Evolutionary conservation across 2,888 invertebrate species (phyloP).

Genomic region (Herminia tarsipennalis): DNA sequence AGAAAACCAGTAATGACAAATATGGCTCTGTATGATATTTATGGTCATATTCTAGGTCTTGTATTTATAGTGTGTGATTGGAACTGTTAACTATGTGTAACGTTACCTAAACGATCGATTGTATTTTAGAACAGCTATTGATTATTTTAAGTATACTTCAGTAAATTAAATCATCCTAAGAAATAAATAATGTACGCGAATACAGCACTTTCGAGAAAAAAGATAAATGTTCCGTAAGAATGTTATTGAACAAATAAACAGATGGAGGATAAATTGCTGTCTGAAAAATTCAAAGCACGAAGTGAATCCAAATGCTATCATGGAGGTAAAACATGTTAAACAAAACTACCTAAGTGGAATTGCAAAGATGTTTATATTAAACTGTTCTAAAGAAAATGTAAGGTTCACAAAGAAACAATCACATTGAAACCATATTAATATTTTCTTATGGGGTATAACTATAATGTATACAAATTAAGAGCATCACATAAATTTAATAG

Average conservation of each 20-base stretch:
- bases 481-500: too few relatives aligned
- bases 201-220: not conserved
- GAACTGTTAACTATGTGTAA: conserved; percentile 9
- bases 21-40: conserved; percentile 18
- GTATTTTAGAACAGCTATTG: conserved; percentile 5
- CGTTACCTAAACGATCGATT: conserved; percentile 7
- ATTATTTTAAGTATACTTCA: too few relatives aligned
- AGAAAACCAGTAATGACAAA: conserved; percentile 19
- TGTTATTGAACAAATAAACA: conserved; percentile 13
- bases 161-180: not conserved
- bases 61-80: conserved; percentile 18
- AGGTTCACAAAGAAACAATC: too few relatives aligned
- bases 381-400: not conserved
- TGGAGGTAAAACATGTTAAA: conserved; percentile 19
- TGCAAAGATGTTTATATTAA: conserved; percentile 2
- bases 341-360: conserved; percentile 14
- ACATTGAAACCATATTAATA: too few relatives aligned
- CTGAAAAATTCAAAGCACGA: conserved; percentile 25
- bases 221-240: conserved; percentile 8
- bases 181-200: not conserved
- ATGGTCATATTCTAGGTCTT: conserved; percentile 35
- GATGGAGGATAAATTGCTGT: conserved; percentile 20
- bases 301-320: conserved; percentile 12
- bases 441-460: too few relatives aligned
- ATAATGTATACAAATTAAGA: too few relatives aligned